Conservation (phyloP, 1,140 invertebrate genomes). For the Gryon sp. region DNA sequence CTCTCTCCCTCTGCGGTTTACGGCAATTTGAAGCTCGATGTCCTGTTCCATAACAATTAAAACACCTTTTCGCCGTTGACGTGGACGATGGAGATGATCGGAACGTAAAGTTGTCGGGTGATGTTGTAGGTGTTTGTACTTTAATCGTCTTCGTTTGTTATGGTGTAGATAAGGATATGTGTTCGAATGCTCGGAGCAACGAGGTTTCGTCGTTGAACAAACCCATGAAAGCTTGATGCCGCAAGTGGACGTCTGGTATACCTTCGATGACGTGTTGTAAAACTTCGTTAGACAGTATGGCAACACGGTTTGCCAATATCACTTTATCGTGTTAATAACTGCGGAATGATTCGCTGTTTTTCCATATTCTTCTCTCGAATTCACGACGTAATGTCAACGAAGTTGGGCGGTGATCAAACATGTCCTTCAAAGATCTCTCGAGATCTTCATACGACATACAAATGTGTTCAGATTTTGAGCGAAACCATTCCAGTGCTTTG, state of each 20-base stretch:
- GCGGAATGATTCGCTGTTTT: background rate
- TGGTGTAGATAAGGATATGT: no score
- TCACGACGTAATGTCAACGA: background rate
- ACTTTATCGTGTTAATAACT: slow-evolving; percentile 6
- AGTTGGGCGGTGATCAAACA: slow-evolving; percentile 14
- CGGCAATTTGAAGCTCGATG: slow-evolving; percentile 1
- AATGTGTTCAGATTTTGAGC: slow-evolving; percentile 31
- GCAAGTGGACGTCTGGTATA: background rate
- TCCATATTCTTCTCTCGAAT: slow-evolving; percentile 16
- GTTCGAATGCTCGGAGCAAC: no score
- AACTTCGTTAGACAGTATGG: background rate
- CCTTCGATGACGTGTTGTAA: slow-evolving; percentile 1
- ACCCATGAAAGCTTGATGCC: background rate
- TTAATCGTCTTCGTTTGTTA: background rate
- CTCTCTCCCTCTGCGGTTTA: slow-evolving; percentile 3
- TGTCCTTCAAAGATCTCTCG: background rate
- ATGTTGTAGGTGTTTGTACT: no score
- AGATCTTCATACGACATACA: background rate
- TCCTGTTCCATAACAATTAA: slow-evolving; percentile 3
- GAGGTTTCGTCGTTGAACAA: no score
- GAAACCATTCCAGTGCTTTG: slow-evolving; percentile 24
- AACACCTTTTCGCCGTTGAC: no score
- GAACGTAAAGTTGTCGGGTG: no score
- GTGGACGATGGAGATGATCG: no score
- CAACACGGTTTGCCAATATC: background rate